Base-by-base conservation (phyloP, 37 sponge, comb jelly and placozoan genomes). In the Aplysina aerophoba region DNA sequence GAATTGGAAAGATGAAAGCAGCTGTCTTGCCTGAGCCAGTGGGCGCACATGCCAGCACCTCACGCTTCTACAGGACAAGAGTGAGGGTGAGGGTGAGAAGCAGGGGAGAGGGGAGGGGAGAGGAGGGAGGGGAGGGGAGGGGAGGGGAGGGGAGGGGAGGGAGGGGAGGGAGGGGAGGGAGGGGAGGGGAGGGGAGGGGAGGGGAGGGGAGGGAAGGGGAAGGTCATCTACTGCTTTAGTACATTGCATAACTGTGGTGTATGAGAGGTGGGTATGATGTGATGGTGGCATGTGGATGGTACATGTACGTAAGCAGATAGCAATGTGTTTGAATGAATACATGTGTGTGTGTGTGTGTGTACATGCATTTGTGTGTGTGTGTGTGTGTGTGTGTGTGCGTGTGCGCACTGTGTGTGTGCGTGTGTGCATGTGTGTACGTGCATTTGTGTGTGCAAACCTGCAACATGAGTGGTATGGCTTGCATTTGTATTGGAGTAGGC, bases 401-500 rank as follows among this genome's bases (percentile, higher is more conserved):
- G 55, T 79, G 79, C n/a, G n/a, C n/a, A n/a, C n/a, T 28, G 25
- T 79, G 25, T 44, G 50, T 41, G 28, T 39, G 22, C 53, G 24
- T 22, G 20, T 15, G 54, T 41, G 55, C 16, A 15, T 79, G 61
- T 30, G 62, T 30, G 64, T 81, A 61, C 16, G 50, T 44, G 50
- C 50, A 8, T 44, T 3, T 44, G 50, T 44, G 50, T 44, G 50
- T 11, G 34, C 89, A 44, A 37, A 96, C 96, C 19, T 87, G 81
- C 73, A 97, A 74, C 89, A 97, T 89, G 5, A 97, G 85, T 12
- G 95, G 98, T 5, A 93, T 91, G 16, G 92, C 90, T 73, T 97
- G 98, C 98, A 97, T 97, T 82, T 97, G 98, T 55, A 97, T 88
- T 38, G 98, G 98, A 54, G 98, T 95, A 24, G 98, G 98, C 30